Evolutionary conservation across 2,797 vertebrate genomes (phyloP).

Genomic region (Helarctos malayanus): DNA sequence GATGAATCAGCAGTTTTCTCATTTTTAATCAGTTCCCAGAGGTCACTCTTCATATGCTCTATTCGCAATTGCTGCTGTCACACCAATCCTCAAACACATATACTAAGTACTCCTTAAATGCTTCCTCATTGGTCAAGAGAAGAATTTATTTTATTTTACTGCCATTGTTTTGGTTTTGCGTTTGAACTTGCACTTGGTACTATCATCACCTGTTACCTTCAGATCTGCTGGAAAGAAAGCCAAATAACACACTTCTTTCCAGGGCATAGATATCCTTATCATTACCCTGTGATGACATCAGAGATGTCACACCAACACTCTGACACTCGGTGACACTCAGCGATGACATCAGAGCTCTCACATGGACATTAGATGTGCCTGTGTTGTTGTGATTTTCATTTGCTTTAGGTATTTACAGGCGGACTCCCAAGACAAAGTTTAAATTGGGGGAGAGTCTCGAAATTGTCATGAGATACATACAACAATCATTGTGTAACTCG

Average conservation of each 20-base stretch:
- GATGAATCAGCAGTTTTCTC: slow-evolving; percentile 78
- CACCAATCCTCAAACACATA: slow-evolving; percentile 86
- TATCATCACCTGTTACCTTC: slow-evolving; percentile 67
- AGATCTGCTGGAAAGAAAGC: slow-evolving; percentile 69
- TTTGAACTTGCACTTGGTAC: slow-evolving; percentile 70
- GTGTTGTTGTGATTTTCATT: slow-evolving; percentile 56
- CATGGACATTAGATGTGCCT: slow-evolving; percentile 66
- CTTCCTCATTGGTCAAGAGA: slow-evolving; percentile 72
- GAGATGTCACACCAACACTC: not conserved
- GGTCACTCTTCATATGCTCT: slow-evolving; percentile 70
- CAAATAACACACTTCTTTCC: slow-evolving; percentile 67
- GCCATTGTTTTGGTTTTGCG: slow-evolving; percentile 30
- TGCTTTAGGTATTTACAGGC: slow-evolving; percentile 56
- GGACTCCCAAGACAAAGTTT: slow-evolving; percentile 15
- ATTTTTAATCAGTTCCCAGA: slow-evolving; percentile 69
- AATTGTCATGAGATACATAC: slow-evolving; percentile 53
- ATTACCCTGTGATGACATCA: slow-evolving; percentile 62
- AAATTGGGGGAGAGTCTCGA: slow-evolving; percentile 35
- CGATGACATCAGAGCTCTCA: slow-evolving; percentile 64
- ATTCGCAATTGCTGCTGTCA: slow-evolving; percentile 77
- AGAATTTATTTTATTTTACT: slow-evolving; percentile 68
- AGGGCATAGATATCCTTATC: slow-evolving; percentile 67
- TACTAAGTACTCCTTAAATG: slow-evolving; percentile 77
- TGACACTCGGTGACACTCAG: not conserved
- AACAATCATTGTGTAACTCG: slow-evolving; percentile 67